These are phyloP conservation scores for Phylloscopus trochiloides DNA, from an alignment of 2,113 vertebrate species.

Conservation along the genomic window DNA sequence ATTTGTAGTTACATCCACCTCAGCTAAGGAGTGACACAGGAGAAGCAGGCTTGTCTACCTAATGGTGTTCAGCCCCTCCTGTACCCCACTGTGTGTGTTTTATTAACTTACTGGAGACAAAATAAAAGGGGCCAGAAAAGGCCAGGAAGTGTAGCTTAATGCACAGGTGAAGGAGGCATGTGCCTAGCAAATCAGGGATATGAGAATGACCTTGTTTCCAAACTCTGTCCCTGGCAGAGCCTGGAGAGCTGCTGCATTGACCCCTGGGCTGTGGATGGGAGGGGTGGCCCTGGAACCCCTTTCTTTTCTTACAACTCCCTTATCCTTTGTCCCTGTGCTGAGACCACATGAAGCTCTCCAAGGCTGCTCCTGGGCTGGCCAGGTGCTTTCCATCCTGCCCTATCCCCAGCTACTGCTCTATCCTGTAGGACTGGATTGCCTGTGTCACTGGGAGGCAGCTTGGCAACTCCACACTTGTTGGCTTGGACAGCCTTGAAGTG, in stretches of 20 bases:
- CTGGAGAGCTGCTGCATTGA: background rate
- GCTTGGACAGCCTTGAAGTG: background rate
- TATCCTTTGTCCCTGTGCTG: background rate
- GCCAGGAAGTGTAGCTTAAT: background rate
- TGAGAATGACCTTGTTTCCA: background rate
- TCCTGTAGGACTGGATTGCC: background rate
- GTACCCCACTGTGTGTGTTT: background rate
- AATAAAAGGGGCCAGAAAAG: background rate
- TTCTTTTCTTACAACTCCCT: background rate
- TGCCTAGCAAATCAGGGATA: background rate
- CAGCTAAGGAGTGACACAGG: background rate
- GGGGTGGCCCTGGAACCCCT: background rate
- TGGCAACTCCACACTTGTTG: background rate
- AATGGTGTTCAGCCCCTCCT: background rate
- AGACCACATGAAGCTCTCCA: background rate
- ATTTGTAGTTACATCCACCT: background rate
- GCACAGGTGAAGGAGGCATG: background rate
- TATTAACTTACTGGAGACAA: background rate
- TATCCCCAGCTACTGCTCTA: background rate
- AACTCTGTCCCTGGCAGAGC: background rate
- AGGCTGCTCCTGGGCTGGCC: background rate
- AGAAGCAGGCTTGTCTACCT: background rate
- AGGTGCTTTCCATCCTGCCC: background rate
- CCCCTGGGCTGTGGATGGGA: accelerated
- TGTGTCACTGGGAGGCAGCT: accelerated